A percentile compares a stretch with the other conserved stretches of the same genome.
These are phyloP conservation scores for Lepisosteus osseus DNA, from an alignment of 2,113 vertebrate genomes.

Conservation along the genomic window DNA sequence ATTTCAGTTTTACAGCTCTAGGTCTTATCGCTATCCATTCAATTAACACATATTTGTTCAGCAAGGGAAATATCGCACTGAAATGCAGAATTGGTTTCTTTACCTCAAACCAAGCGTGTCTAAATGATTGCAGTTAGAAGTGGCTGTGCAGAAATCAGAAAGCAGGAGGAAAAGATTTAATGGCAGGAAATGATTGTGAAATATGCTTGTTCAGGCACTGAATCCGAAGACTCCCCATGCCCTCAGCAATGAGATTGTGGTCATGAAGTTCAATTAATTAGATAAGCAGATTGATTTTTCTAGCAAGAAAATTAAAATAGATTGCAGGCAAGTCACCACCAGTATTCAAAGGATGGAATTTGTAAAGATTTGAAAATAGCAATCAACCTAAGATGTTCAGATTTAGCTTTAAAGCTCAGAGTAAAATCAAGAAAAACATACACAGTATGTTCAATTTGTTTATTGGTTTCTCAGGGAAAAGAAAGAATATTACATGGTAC, in stretches of 20 bases:
- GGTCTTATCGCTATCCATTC: conserved; percentile 22
- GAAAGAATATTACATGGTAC: too few species aligned
- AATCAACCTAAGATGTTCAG: background rate
- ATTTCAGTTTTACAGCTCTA: background rate
- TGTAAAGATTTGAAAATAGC: background rate
- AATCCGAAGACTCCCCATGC: background rate
- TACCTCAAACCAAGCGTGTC: too few species aligned
- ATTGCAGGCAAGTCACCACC: conserved; percentile 2
- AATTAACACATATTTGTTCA: conserved; percentile 8
- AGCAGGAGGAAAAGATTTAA: background rate
- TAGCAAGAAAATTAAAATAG: conserved; percentile 16
- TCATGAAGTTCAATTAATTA: conserved; percentile 18
- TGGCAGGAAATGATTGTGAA: background rate
- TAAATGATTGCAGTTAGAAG: conserved; percentile 11
- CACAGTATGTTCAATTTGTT: too few species aligned
- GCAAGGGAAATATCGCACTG: conserved; percentile 2
- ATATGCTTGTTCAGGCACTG: background rate
- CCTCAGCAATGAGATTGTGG: conserved; percentile 15
- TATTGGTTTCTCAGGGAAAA: too few species aligned
- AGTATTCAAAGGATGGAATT: background rate
- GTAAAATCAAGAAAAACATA: background rate
- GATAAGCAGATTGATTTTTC: conserved; percentile 22
- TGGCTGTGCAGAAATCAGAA: background rate
- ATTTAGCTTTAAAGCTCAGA: background rate
- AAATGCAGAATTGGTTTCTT: conserved; percentile 1